A percentile compares a stretch with the other conserved stretches of the same genome.
Evolutionary conservation across 2,888 invertebrate genomes (phyloP).

Genomic region (Teleiodes luculella): DNA sequence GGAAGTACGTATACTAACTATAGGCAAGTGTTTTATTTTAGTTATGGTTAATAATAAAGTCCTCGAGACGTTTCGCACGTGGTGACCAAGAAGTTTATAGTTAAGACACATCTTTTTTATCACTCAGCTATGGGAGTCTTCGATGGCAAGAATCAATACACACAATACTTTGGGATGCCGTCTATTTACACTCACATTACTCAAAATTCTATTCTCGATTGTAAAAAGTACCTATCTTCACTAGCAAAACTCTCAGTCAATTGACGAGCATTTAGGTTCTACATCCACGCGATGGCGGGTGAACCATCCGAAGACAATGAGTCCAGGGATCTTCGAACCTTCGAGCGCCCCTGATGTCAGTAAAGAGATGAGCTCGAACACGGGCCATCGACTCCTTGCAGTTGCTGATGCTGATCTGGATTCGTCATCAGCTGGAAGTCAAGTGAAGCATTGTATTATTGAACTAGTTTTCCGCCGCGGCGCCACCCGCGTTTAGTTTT

Average conservation of each 20-base stretch:
- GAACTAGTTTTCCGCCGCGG: no score
- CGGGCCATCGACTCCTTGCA: conserved; percentile 70
- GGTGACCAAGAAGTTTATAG: neutral
- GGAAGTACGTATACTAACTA: no score
- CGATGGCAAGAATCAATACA: neutral
- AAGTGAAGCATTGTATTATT: neutral
- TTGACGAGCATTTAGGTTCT: conserved; percentile 25
- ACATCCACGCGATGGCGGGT: conserved; percentile 72
- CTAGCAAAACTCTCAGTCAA: neutral
- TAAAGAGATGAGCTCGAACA: conserved; percentile 72
- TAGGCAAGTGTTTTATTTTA: no score
- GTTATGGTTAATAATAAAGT: neutral
- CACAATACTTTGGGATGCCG: neutral
- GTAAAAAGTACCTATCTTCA: neutral
- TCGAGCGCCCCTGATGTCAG: conserved; percentile 63
- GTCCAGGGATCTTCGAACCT: conserved; percentile 57
- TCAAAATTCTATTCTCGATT: neutral
- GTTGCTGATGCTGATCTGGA: conserved; percentile 53
- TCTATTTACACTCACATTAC: neutral
- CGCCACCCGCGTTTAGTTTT: no score
- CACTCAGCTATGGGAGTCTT: conserved; percentile 10
- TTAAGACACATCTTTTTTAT: conserved; percentile 12
- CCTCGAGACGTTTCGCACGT: neutral
- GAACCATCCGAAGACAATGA: conserved; percentile 64
- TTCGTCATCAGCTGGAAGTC: conserved; percentile 51